Evolutionary conservation across 1,140 invertebrate genomes (phyloP), one percentile per base, ranked within the genome.

Genomic region (Brachionus calyciflorus): DNA sequence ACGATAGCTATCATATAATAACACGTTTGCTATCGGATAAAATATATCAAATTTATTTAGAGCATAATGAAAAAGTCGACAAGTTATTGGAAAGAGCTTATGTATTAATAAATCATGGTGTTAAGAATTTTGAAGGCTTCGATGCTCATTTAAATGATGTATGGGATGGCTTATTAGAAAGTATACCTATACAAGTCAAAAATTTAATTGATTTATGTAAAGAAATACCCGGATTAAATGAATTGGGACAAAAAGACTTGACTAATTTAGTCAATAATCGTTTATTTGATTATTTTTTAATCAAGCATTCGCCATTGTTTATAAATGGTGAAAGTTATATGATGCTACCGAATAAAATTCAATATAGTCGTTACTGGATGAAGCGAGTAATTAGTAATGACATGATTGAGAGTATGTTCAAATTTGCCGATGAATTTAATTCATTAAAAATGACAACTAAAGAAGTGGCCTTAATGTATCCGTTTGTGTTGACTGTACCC

Each of bases 211-310:
- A 5, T 5, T 17, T 51, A 12, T 49, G 46, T 30, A 73, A 51
- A 55, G 46, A 57, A 17, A 76, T 57, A 37, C 73, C 73, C 9
- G 73, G 49, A 41, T n/a, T 76, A 5, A 57, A 57, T 33, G 73
- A 76, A 46, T 21, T 60, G 2, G 17, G 26, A 3, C 49, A 28
- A n/a, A 49, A 57, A 17, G 73, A 76, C 19, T 30, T 76, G 14
- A 55, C 40, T n/a, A 76, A 57, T 28, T 28, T 76, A n/a, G 49
- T 76, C 7, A 46, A 55, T 48, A 76, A 76, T 57, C 73, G 73
- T 44, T 28, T 76, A 30, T 76, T 76, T 19, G 73, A 76, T 14
- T 76, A 55, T 41, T 76, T 41, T 28, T 19, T 76, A 33, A n/a
- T 76, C n/a, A 76, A 46, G 19, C 33, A 76, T n/a, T 9, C 73